Evolutionary conservation across 2,888 invertebrate genomes (phyloP), one percentile per base, ranked within the genome.

Genomic region (Abscondita cerata): DNA sequence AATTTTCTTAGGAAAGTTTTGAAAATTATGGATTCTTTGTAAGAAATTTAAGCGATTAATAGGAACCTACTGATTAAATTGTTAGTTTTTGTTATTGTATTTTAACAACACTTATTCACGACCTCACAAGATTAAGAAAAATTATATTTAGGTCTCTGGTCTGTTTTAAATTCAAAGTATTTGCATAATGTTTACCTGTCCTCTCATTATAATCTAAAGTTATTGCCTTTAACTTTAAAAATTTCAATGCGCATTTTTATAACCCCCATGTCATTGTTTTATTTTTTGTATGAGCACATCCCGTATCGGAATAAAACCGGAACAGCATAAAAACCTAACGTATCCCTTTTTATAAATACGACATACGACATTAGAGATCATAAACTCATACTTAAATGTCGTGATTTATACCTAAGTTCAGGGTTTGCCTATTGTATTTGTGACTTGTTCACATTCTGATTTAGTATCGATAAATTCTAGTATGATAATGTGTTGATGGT

Each of bases 381-480:
- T 62, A 58, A 62, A 62, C 50, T 48, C 52, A 9, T 41, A 44
- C 33, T 48, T 48, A 58, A 54, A 53, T 51, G 55, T 46, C 33
- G 40, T 54, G 59, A 59, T 54, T 59, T 62, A 59, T 62, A 62
- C 59, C 44, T 50, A 51, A 61, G 48, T 40, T 16, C 51, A 46
- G 47, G 46, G 50, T 50, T 47, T 40, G 20, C 38, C 62, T 53
- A 59, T 64, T 65, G 65, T 62, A 50, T 52, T 57, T 56, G 19
- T 40, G 52, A 58, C 60, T 64, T 31, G 56, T 59, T 58, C 60
- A 58, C 54, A 61, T 65, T 57, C 60, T 68, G 68, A 68, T 68
- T 68, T 68, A 68, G 58, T 51, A 59, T 56, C 65, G 68, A 65
- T 68, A 66, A 68, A 68, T 66, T 66, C 59, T 51, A 44, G 41